These are phyloP conservation scores for Cataglyphis rosenhaueri DNA, from an alignment of 2,888 invertebrate genomes.

Conservation along the genomic window DNA sequence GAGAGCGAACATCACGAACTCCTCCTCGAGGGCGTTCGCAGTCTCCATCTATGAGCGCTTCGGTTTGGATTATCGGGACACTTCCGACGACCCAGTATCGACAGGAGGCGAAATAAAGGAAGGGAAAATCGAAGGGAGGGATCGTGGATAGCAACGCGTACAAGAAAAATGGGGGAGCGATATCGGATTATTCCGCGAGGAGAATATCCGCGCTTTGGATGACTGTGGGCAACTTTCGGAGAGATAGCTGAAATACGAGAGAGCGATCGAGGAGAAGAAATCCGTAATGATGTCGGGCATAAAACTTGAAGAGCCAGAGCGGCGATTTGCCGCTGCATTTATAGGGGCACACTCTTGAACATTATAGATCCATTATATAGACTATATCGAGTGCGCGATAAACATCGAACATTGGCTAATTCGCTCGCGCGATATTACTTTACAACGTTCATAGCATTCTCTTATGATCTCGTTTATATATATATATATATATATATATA, in stretches of 20 bases:
- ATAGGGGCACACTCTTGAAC: not conserved
- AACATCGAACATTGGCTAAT: not conserved
- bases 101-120: not conserved
- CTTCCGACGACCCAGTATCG: conserved; percentile 18
- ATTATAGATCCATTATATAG: not conserved
- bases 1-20: conserved; percentile 73
- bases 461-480: not conserved
- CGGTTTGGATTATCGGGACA: conserved; percentile 35
- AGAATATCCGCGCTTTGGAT: conserved; percentile 10
- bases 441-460: not conserved
- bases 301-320: not conserved
- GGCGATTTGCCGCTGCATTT: not conserved
- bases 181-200: conserved; percentile 57
- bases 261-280: not conserved
- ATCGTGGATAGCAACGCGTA: not conserved
- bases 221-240: conserved; percentile 10
- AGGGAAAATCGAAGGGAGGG: not conserved
- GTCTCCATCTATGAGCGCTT: conserved; percentile 54
- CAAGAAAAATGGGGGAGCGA: conserved; percentile 69
- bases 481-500: no score
- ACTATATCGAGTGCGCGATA: not conserved
- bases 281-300: not conserved
- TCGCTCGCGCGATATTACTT: conserved; percentile 4
- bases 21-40: conserved; percentile 63
- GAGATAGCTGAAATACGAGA: not conserved